Evolutionary conservation across 2,888 invertebrate species (phyloP), one percentile per base, ranked within the genome.

Genomic region (Stegophylla sp.): DNA sequence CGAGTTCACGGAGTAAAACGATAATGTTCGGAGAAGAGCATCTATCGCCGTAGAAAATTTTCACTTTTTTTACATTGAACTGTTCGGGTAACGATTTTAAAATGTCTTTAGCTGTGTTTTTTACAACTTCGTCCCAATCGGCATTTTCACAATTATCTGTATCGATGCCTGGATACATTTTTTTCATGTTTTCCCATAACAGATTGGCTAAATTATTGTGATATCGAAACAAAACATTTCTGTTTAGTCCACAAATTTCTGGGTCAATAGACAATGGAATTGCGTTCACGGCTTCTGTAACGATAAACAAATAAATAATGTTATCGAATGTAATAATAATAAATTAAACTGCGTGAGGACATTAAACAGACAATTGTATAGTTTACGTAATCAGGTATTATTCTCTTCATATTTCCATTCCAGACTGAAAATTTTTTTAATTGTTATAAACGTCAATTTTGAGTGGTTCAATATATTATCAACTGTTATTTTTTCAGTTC

Each of bases 1-100:
- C 95, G 51, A 97, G 87, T 86, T 97, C 94, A 88, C 96, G 96
- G 76, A 96, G 88, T 69, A 97, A 87, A 1, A 97, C 96, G 17
- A 96, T 92, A 0, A 93, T 91, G 0, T 94, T 92, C 1, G 96
- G 96, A 5, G 93, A 91, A 84, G 95, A 91, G 17, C 59, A 61
- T 61, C 51, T 79, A 48, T 71, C 69, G 10, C 69, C 69, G 23
- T 79, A 79, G 51, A 79, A 79, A 10, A 4, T 34, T 59, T 61
- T 59, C 45, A 79, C 79, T 41, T 71, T 71, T 7, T 41, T 20
- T 7, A 79, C 1, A n/a, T 71, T 23, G 13, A 48, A 79, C 7
- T 3, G 23, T 71, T 53, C 56, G 1, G 79, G 79, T 17, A 79
- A 48, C n/a, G 71, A 61, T 23, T 61, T 61, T 9, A 71, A 63